Base-by-base conservation (phyloP, 2,113 vertebrate species). In the Ceratotherium simum region DNA sequence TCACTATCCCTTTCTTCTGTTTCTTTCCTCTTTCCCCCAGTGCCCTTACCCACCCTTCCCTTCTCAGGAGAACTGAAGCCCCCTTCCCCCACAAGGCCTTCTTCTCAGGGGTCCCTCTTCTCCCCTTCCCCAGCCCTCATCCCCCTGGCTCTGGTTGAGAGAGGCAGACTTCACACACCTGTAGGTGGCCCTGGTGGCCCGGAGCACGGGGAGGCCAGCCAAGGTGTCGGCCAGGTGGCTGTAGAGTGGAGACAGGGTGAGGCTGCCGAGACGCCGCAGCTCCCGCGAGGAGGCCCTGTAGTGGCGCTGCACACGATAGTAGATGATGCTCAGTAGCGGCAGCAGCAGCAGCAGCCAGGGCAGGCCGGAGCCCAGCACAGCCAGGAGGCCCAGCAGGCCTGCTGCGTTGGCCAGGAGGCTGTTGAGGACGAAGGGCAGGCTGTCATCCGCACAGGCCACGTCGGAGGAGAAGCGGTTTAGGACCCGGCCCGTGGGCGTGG, bases 401-500 rank as follows among this genome's bases (percentile, higher is more conserved):
- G 98, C 99, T 0, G 98, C 10, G 29, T 99, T 99, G 97, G 99
- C 99, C 97, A 99, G 98, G 54, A 99, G 98, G 98, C 99, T 99
- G 98, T 99, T 99, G 72, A 99, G 99, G 56, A 99, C 91, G 97
- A 99, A 99, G 1, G 99, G 99, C 96, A 99, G 98, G 89, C 98
- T 99, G 98, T 99, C 99, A 36, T 99, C 99, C 33, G 99, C 99
- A 0, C 98, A 99, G 98, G 99, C 99, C 91, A 99, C 86, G 48
- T 99, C 99, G 0, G 99, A 99, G n/a, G 99, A 99, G 97, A 99
- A 99, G 69, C 99, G 99, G 98, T 99, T 99, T 21, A 99, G 98
- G 75, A 99, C 98, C 7, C 99, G 99, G 25, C 99, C 99, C 14
- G 98, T 97, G 3, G 99, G 99, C 0, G 99, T 99, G 84, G 98